phyloP scores from a whole-genome alignment of 2,888 invertebrate genomes.

The Antheraea yamamai region DNA sequence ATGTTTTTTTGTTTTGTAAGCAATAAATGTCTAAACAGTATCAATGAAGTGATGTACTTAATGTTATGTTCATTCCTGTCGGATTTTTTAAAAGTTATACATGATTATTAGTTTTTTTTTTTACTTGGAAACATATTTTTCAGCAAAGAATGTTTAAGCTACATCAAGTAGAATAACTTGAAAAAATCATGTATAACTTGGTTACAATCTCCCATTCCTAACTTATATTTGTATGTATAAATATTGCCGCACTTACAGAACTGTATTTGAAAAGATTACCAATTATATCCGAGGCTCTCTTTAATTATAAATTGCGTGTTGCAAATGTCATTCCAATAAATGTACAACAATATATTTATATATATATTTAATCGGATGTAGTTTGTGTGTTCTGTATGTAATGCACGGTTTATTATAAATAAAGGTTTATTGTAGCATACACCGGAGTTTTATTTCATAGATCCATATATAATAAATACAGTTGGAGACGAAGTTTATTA shows the following conservation, averaged over 20 bases:
- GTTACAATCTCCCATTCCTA: slow-evolving; percentile 6
- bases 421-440: slow-evolving; percentile 24
- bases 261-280: slow-evolving; percentile 26
- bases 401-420: slow-evolving; percentile 22
- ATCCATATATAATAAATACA: not conserved
- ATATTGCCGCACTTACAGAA: slow-evolving; percentile 22
- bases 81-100: not conserved
- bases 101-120: not conserved
- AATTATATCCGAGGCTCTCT: slow-evolving; percentile 23
- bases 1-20: not conserved
- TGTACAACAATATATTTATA: slow-evolving; percentile 24
- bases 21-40: not conserved
- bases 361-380: slow-evolving; percentile 25
- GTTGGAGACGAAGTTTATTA: too few relatives aligned
- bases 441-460: slow-evolving; percentile 15
- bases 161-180: not conserved
- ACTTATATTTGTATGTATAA: not conserved
- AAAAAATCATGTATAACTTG: not conserved
- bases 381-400: slow-evolving; percentile 26
- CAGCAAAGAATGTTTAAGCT: not conserved
- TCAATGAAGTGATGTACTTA: slow-evolving; percentile 2
- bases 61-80: slow-evolving; percentile 1
- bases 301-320: slow-evolving; percentile 21
- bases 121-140: too few relatives aligned
- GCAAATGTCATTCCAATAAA: slow-evolving; percentile 34